Conservation (phyloP, 2,888 invertebrate species). For the Platycheirus rosarum region DNA sequence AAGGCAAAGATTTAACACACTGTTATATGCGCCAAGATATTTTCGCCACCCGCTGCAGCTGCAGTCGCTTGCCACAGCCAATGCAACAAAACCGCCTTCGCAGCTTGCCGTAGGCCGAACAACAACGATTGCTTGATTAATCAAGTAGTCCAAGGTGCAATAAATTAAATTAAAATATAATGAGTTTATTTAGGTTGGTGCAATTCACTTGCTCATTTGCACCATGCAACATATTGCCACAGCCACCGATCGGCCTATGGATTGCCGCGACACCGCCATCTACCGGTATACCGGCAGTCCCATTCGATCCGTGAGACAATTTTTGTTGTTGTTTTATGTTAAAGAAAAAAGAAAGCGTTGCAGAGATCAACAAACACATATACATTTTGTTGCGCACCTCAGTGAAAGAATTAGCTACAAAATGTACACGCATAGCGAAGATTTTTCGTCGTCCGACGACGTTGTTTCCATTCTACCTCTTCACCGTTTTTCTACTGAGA, state of each 20-base stretch:
- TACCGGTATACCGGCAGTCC: slow-evolving; percentile 24
- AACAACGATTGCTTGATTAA: slow-evolving; percentile 53
- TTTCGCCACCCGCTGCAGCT: background rate
- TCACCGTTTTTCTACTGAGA: background rate
- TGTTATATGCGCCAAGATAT: background rate
- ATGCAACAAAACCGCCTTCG: background rate
- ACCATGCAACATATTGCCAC: slow-evolving; percentile 18
- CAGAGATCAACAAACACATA: slow-evolving; percentile 22
- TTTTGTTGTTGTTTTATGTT: slow-evolving; percentile 22
- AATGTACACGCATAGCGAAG: slow-evolving; percentile 6
- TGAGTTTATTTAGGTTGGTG: slow-evolving; percentile 54
- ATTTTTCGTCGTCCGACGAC: slow-evolving; percentile 9
- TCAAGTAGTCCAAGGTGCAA: slow-evolving; percentile 69
- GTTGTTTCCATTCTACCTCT: slow-evolving; percentile 11
- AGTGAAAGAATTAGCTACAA: background rate
- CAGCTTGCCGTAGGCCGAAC: background rate
- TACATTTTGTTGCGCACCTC: background rate
- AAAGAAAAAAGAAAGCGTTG: slow-evolving; percentile 51
- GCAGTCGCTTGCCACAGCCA: too few relatives aligned
- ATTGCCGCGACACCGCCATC: slow-evolving; percentile 28
- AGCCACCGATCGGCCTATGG: background rate
- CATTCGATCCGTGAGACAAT: slow-evolving; percentile 29
- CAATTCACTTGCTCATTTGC: slow-evolving; percentile 56
- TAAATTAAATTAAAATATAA: slow-evolving; percentile 60
- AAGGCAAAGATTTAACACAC: slow-evolving; percentile 17